Evolutionary conservation across 2,888 invertebrate genomes (phyloP), one percentile per base, ranked within the genome.

Genomic region (Hirtodrosophila confusa): DNA sequence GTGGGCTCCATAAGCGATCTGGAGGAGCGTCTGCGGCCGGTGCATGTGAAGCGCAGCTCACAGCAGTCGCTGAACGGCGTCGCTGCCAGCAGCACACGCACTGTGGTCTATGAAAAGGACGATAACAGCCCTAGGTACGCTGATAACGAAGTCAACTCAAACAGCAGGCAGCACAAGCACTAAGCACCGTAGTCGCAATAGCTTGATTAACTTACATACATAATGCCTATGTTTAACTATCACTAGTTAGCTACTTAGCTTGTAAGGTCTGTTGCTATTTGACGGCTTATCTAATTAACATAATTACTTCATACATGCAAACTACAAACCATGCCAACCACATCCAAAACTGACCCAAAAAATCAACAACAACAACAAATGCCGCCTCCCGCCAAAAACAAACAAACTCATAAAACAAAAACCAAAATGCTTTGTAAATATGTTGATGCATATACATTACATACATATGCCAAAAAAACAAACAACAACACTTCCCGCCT

Each of bases 111-210:
- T 56, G 91, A 91, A 77, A 89, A 89, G 85, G 88, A 88, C 69
- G 91, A 91, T 65, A 91, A 89, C 86, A 91, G 90, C 83, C 91
- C 91, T 64, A 91, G 91, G 91, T 91, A 89, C 86, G 80, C 85
- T 84, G 85, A 87, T 69, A 80, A 71, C 69, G 80, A 86, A 80
- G 85, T 87, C 85, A 86, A 80, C 80, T 80, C 80, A 66, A 86
- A 72, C 69, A 82, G 83, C 86, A 87, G 82, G 76, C 88, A 86
- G 86, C 88, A 87, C 83, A 88, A 87, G 70, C 83, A 86, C 83
- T 79, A 86, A 76, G 68, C 76, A 75, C 66, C 71, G 63, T 67
- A 58, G 68, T 73, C 78, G 78, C 78, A 67, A 75, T 70, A 75
- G 70, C 75, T 73, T 58, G 58, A 70, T 57, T 56, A 27, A 31